Conservation (phyloP, 2,113 vertebrate genomes). For the Clarias macrocephalus region DNA sequence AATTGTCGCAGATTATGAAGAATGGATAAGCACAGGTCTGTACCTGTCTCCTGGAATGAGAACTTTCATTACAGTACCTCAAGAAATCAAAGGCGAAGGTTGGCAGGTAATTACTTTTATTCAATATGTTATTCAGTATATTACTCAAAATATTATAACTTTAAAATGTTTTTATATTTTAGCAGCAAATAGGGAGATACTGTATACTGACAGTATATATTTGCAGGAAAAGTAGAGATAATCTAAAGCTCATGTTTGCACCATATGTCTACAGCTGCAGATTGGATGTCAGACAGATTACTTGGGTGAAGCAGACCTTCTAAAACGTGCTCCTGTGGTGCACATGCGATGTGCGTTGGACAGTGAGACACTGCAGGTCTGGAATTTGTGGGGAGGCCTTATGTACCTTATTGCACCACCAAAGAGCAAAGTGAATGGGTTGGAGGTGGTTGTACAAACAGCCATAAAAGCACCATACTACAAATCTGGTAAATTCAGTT, state of each 20-base stretch:
- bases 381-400: constrained; percentile 73
- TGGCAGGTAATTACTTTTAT: constrained; percentile 64
- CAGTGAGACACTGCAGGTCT: constrained; percentile 62
- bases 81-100: constrained; percentile 61
- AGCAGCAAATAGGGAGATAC: no score
- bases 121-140: background rate
- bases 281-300: constrained; percentile 74
- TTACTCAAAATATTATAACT: background rate
- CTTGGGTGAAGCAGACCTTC: constrained; percentile 48
- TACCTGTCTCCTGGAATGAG: constrained; percentile 74
- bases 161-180: no score
- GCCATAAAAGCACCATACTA: constrained; percentile 61
- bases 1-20: constrained; percentile 58
- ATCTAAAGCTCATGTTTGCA: background rate
- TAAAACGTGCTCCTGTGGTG: constrained; percentile 59
- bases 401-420: constrained; percentile 70
- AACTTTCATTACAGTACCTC: constrained; percentile 65
- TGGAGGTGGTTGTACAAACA: constrained; percentile 64
- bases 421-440: constrained; percentile 53
- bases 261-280: constrained; percentile 66
- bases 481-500: no score
- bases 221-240: background rate
- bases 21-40: constrained; percentile 79
- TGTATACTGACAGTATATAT: background rate
- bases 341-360: constrained; percentile 58